Base-by-base conservation (phyloP, 1,140 invertebrate genomes). In the Portunus trituberculatus region DNA sequence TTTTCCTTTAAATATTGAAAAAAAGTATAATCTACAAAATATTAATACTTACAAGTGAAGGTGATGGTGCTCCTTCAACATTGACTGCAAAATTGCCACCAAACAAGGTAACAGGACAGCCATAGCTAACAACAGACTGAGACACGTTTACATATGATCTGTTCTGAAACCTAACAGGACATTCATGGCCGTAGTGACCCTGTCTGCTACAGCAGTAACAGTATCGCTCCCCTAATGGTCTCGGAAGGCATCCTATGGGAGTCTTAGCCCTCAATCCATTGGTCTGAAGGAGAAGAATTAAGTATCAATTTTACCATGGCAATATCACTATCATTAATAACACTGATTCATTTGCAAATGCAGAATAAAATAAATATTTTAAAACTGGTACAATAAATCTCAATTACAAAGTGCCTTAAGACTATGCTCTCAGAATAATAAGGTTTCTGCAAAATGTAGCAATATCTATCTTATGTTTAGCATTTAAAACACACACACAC, bases 91-190 rank as follows among this genome's bases (percentile, higher is more conserved):
- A 76, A 12, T 28, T 52, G 48, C n/a, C 89, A 59, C 52, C n/a
- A 14, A 0, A 12, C 4, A 59, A 3, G 31, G 0, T 91, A 10
- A 59, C 25, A 25, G 89, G 89, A 32, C n/a, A 0, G 16, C 31
- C 59, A 48, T 91, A 91, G 89, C 89, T 91, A 12, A 91, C 59
- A 39, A 91, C 89, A 59, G 89, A 91, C 89, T 91, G 89, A 59
- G 89, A 25, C 31, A 91, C 89, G 29, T 59, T 3, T 14, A 16
- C 0, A 16, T 91, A 91, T 14, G 12, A 20, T 45, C 28, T 20
- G n/a, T 91, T 59, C 20, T 28, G 25, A 32, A 29, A 59, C 0
- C 20, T 28, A 6, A 28, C 0, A 8, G 46, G 46, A 59, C 89
- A 91, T 4, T 91, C 46, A 59, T 91, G 46, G 4, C 89, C 89